Percentiles rank a stretch among this genome's conserved stretches.
Conservation (phyloP, 1,140 invertebrate species). For the Littorina saxatilis region DNA sequence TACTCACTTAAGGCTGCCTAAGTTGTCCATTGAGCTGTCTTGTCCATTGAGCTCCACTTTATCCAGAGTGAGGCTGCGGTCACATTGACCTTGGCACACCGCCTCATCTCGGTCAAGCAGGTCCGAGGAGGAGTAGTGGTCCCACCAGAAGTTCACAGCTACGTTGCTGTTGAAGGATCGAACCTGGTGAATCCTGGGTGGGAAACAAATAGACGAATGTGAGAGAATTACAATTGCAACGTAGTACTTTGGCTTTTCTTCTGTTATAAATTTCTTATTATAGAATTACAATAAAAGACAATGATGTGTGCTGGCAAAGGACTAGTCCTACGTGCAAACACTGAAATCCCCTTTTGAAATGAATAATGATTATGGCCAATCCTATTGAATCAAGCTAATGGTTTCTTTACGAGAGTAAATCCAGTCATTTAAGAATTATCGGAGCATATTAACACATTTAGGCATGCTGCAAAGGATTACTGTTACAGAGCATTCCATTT, state of each 20-base stretch:
- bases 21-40: background rate
- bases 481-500: too few species aligned
- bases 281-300: background rate
- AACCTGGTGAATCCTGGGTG: slow-evolving; percentile 75
- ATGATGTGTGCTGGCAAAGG: background rate
- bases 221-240: background rate
- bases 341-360: too few species aligned
- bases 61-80: slow-evolving; percentile 45
- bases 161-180: slow-evolving; percentile 71
- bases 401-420: too few species aligned
- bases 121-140: slow-evolving; percentile 49
- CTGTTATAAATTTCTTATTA: background rate
- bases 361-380: too few species aligned
- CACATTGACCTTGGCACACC: slow-evolving; percentile 49
- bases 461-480: too few species aligned
- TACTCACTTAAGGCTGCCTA: background rate
- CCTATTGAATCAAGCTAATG: too few species aligned
- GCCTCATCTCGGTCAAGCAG: slow-evolving; percentile 33
- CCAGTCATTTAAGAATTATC: too few species aligned
- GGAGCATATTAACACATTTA: too few species aligned
- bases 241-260: background rate
- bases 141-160: slow-evolving; percentile 75
- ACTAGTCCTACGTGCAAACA: too few species aligned
- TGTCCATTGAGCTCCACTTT: slow-evolving; percentile 23
- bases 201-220: slow-evolving; percentile 30